phyloP scores from a whole-genome alignment of 2,888 invertebrate species.

The Lissonota sp. region DNA sequence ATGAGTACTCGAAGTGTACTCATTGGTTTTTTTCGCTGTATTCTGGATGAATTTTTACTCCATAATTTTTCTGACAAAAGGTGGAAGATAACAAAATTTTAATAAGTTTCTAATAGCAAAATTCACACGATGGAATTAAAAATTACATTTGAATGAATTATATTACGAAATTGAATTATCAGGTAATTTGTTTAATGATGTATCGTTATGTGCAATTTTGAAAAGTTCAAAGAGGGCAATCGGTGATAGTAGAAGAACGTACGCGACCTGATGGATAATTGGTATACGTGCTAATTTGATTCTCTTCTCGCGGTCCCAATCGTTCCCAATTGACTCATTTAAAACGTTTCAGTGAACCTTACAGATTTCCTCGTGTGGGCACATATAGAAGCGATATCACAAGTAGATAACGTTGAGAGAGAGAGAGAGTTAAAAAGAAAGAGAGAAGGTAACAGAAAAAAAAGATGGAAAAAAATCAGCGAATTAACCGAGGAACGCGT shows the following conservation, averaged over 20 bases:
- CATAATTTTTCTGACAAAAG: too few species aligned
- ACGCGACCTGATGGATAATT: conserved; percentile 70
- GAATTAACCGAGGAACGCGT: conserved; percentile 36
- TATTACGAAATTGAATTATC: neutral
- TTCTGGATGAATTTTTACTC: neutral
- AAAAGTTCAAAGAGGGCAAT: conserved; percentile 21
- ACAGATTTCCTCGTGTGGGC: conserved; percentile 53
- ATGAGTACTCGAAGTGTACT: conserved; percentile 54
- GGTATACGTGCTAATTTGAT: conserved; percentile 79
- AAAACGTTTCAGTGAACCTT: conserved; percentile 65
- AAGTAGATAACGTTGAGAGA: conserved; percentile 16
- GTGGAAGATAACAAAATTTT: too few species aligned
- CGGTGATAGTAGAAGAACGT: conserved; percentile 26
- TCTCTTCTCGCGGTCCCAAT: conserved; percentile 72
- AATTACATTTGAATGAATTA: too few species aligned
- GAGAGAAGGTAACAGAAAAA: conserved; percentile 22
- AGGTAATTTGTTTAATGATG: conserved; percentile 16
- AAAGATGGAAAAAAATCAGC: conserved; percentile 13
- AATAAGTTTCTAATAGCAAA: too few species aligned
- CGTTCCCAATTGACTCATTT: conserved; percentile 77
- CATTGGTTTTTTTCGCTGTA: neutral
- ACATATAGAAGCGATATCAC: conserved; percentile 10
- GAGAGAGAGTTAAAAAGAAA: neutral
- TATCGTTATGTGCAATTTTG: conserved; percentile 22
- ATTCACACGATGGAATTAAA: too few species aligned